Conservation (phyloP, 2,113 vertebrate species). For the Tursiops truncatus region DNA sequence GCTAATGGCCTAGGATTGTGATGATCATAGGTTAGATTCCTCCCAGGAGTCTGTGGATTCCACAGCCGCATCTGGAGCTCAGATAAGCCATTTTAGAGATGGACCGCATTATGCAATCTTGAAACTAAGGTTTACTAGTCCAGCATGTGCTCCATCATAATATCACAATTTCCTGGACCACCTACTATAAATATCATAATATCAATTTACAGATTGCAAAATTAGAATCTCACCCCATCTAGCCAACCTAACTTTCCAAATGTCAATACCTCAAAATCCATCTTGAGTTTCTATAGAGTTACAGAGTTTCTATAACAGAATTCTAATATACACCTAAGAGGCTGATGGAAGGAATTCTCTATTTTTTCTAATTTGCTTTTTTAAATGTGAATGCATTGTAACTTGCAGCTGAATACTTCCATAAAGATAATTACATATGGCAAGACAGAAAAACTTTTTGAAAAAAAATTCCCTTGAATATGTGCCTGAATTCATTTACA, state of each 20-base stretch:
- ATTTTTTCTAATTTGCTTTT: conserved; percentile 77
- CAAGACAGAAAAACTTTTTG: conserved; percentile 84
- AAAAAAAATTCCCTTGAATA: conserved; percentile 82
- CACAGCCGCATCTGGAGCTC: not conserved
- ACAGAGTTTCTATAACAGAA: not conserved
- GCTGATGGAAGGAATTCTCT: not conserved
- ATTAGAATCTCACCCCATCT: not conserved
- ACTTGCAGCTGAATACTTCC: conserved; percentile 81
- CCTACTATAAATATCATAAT: not conserved
- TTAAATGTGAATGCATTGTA: conserved; percentile 77
- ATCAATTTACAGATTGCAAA: not conserved
- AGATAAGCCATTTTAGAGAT: not conserved
- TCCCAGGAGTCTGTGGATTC: accelerated
- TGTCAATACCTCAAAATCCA: not conserved
- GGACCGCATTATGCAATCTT: not conserved
- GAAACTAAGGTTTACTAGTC: not conserved
- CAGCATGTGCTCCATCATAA: not conserved
- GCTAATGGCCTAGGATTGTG: not conserved
- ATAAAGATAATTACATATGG: conserved; percentile 87
- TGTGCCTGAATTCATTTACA: conserved; percentile 90
- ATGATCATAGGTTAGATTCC: not conserved
- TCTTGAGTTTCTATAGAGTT: not conserved
- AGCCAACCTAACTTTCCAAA: not conserved
- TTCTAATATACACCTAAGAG: not conserved
- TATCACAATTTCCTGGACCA: not conserved